A percentile compares a stretch with the other conserved stretches of the same genome.
phyloP scores from a whole-genome alignment of 2,888 invertebrate genomes.

The Spisula subtruncata region DNA sequence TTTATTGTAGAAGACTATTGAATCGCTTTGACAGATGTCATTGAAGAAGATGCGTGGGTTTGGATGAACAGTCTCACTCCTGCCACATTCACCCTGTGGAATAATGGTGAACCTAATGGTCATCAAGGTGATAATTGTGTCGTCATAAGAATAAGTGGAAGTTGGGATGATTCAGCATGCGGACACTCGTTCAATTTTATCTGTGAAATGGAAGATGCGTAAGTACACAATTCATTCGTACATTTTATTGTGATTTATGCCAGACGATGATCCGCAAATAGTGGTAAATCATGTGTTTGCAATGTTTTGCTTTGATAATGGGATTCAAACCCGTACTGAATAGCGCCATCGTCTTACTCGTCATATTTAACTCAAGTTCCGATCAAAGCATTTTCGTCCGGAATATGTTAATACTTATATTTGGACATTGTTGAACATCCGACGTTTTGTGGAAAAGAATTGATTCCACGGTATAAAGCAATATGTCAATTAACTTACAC shows the following conservation, averaged over 20 bases:
- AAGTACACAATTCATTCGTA: not conserved
- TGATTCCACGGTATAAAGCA: too few relatives aligned
- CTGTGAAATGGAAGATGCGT: constrained; percentile 20
- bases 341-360: too few relatives aligned
- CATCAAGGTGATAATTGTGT: constrained; percentile 22
- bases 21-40: not conserved
- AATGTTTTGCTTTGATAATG: constrained; percentile 32
- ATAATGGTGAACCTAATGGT: not conserved
- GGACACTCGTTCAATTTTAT: not conserved
- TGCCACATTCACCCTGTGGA: not conserved
- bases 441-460: too few relatives aligned
- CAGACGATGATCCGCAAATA: too few relatives aligned
- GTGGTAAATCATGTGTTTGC: too few relatives aligned
- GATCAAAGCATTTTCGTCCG: too few relatives aligned
- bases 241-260: too few relatives aligned
- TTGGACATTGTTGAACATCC: too few relatives aligned
- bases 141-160: not conserved
- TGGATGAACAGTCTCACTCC: not conserved
- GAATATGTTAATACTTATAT: too few relatives aligned
- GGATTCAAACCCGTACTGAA: constrained; percentile 18
- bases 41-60: not conserved
- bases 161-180: not conserved
- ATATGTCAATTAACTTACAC: too few relatives aligned
- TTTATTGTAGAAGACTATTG: not conserved
- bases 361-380: too few relatives aligned